phyloP scores from a whole-genome alignment of 2,113 vertebrate genomes.

The Drymodes brunneopygia region DNA sequence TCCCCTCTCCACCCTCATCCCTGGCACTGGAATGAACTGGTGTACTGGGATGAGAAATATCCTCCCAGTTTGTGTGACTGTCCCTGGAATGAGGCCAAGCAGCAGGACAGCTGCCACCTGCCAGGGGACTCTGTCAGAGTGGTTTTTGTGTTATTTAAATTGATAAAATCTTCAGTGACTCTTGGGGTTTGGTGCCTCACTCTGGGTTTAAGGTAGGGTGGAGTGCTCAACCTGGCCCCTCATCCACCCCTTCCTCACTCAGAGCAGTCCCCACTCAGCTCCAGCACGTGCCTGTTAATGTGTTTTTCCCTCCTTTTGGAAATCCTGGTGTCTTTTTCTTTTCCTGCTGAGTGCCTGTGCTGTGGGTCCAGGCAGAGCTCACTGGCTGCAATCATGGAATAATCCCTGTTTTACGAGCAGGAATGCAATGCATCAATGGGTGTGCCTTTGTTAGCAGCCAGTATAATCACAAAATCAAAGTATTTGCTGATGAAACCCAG shows the following conservation, averaged over 20 bases:
- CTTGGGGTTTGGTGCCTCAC: neutral
- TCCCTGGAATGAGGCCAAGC: neutral
- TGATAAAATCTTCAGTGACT: neutral
- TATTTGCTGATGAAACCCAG: neutral
- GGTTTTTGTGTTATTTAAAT: neutral
- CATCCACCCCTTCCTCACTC: neutral
- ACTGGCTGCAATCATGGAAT: neutral
- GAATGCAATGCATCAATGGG: neutral
- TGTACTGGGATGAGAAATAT: neutral
- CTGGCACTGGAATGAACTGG: neutral
- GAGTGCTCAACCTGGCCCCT: neutral
- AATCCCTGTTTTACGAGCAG: slow-evolving; percentile 22
- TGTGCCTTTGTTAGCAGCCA: slow-evolving; percentile 41
- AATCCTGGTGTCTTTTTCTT: neutral
- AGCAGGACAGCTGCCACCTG: neutral
- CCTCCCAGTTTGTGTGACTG: rapidly evolving
- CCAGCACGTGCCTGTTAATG: slow-evolving; percentile 10
- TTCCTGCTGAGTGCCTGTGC: neutral
- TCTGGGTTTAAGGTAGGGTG: neutral
- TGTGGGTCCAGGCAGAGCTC: neutral
- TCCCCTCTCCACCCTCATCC: neutral
- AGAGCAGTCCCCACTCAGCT: neutral
- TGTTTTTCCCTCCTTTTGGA: slow-evolving; percentile 41
- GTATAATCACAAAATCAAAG: slow-evolving; percentile 6
- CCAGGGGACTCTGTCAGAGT: neutral